Conservation (phyloP, 2,888 invertebrate species). For the Anagyrus pseudococci region DNA sequence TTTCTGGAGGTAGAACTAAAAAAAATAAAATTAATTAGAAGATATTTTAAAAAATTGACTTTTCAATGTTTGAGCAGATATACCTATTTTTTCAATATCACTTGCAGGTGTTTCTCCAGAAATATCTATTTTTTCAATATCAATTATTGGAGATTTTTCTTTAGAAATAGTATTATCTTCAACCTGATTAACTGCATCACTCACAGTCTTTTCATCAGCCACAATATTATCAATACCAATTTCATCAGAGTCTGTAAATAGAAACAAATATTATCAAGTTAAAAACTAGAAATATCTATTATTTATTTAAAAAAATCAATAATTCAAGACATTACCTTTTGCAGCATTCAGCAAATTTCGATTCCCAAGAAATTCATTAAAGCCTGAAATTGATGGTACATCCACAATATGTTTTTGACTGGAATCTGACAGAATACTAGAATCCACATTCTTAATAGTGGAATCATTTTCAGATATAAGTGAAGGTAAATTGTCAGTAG, state of each 20-base stretch:
- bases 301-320: constrained; percentile 9
- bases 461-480: constrained; percentile 29
- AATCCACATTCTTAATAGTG: constrained; percentile 23
- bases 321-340: constrained; percentile 42
- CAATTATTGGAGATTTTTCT: background rate
- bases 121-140: constrained; percentile 18
- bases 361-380: constrained; percentile 50
- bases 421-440: constrained; percentile 40
- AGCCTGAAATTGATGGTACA: constrained; percentile 45
- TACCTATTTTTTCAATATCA: constrained; percentile 34
- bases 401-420: constrained; percentile 42
- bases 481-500: constrained; percentile 1
- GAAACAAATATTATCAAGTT: too few relatives aligned
- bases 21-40: constrained; percentile 6
- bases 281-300: constrained; percentile 15
- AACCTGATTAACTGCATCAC: constrained; percentile 17
- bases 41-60: constrained; percentile 1
- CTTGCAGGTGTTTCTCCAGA: constrained; percentile 8
- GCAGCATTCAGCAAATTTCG: constrained; percentile 54
- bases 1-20: constrained; percentile 33
- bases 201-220: background rate
- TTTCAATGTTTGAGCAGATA: background rate
- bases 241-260: constrained; percentile 35
- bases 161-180: constrained; percentile 23
- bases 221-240: constrained; percentile 34